Conservation (phyloP, 1,140 invertebrate species). For the Drosophila ohnishii region DNA sequence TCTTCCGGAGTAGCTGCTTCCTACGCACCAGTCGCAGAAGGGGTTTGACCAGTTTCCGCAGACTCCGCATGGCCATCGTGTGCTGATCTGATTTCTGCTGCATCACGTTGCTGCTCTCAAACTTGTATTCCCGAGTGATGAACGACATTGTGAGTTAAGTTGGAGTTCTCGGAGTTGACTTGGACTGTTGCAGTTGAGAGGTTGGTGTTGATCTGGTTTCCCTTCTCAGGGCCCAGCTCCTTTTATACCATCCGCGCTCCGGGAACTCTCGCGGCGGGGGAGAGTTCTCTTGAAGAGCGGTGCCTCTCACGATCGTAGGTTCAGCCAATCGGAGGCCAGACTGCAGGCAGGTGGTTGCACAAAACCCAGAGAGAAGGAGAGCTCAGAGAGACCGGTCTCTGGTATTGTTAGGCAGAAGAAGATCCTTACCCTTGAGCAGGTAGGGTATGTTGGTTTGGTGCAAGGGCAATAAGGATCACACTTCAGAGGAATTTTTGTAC, state of each 20-base stretch:
- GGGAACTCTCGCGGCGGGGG: slow-evolving; percentile 4
- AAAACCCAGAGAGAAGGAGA: slow-evolving; percentile 8
- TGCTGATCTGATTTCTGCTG: slow-evolving; percentile 76
- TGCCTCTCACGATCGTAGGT: slow-evolving; percentile 15
- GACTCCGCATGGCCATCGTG: slow-evolving; percentile 79
- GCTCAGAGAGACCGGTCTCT: slow-evolving; percentile 13
- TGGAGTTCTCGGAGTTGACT: slow-evolving; percentile 7
- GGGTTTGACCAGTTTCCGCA: slow-evolving; percentile 84
- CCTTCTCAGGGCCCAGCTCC: slow-evolving; percentile 1
- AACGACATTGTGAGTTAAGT: slow-evolving; percentile 63
- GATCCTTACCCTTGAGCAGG: neutral
- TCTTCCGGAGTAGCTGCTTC: slow-evolving; percentile 83
- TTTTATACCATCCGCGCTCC: slow-evolving; percentile 63
- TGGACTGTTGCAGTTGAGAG: slow-evolving; percentile 41
- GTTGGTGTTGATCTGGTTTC: slow-evolving; percentile 58
- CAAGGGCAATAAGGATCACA: neutral
- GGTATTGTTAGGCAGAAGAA: slow-evolving; percentile 4
- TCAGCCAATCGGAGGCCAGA: slow-evolving; percentile 55
- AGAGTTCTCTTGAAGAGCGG: slow-evolving; percentile 10
- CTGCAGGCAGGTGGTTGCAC: slow-evolving; percentile 71
- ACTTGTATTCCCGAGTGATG: slow-evolving; percentile 81
- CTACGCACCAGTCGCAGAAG: slow-evolving; percentile 84
- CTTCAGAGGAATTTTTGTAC: too few relatives aligned
- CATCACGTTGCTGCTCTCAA: slow-evolving; percentile 65
- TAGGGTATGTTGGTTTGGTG: slow-evolving; percentile 9